Conservation (phyloP, 1,140 invertebrate species). For the Polypedilum pembai region DNA sequence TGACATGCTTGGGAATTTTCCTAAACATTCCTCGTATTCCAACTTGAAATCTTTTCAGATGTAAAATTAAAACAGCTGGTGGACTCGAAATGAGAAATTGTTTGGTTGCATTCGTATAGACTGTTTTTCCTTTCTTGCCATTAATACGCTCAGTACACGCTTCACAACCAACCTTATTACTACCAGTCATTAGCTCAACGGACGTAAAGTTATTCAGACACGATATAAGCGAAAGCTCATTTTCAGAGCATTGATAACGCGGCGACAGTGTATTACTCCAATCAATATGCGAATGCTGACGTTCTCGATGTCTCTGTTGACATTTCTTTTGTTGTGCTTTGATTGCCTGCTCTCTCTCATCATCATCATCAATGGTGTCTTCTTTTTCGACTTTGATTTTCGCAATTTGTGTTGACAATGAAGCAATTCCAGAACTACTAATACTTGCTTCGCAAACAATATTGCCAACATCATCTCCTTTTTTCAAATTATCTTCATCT, state of each 20-base stretch:
- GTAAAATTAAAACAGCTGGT: slow-evolving; percentile 87
- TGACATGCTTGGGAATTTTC: slow-evolving; percentile 80
- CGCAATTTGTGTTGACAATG: neutral
- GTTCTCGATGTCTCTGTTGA: slow-evolving; percentile 27
- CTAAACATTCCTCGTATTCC: slow-evolving; percentile 50
- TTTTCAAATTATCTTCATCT: slow-evolving; percentile 35
- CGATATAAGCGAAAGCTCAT: slow-evolving; percentile 75
- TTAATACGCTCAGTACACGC: slow-evolving; percentile 73
- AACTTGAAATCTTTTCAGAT: slow-evolving; percentile 85
- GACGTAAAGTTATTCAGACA: slow-evolving; percentile 88
- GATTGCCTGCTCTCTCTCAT: neutral
- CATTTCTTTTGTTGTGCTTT: neutral
- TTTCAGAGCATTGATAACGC: slow-evolving; percentile 62
- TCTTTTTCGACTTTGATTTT: neutral
- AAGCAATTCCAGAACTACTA: neutral
- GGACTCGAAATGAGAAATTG: slow-evolving; percentile 84
- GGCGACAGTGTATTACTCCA: slow-evolving; percentile 50
- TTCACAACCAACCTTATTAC: slow-evolving; percentile 88
- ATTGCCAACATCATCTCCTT: slow-evolving; percentile 35
- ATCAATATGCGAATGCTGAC: slow-evolving; percentile 41
- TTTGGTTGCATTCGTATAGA: slow-evolving; percentile 85
- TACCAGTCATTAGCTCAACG: slow-evolving; percentile 77
- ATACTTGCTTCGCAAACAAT: neutral
- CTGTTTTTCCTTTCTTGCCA: slow-evolving; percentile 57
- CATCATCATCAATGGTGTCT: neutral